Evolutionary conservation across 1,140 invertebrate genomes (phyloP).

Genomic region (Mercenaria mercenaria): DNA sequence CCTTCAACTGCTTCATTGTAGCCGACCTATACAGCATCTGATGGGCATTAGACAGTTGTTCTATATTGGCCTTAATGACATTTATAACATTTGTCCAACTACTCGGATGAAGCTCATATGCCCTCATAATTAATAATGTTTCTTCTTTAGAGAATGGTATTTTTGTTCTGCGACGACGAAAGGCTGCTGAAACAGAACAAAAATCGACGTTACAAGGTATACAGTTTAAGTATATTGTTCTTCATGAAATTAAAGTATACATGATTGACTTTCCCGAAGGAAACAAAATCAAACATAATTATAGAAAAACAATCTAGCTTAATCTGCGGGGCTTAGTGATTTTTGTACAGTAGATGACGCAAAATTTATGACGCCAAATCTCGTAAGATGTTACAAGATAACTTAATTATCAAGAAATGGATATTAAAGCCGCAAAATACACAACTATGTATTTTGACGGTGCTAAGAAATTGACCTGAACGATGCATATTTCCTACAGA

Average conservation of each 20-base stretch:
- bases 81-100: no score
- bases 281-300: neutral
- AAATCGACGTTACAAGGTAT: neutral
- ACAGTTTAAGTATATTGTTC: neutral
- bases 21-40: slow-evolving; percentile 16
- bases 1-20: neutral
- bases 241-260: neutral
- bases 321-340: no score
- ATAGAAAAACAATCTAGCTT: no score
- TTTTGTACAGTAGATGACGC: no score
- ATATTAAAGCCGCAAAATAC: no score
- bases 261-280: neutral
- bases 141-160: neutral
- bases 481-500: neutral
- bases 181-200: neutral
- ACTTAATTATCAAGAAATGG: no score
- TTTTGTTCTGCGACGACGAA: neutral
- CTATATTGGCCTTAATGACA: neutral
- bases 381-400: no score
- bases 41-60: neutral
- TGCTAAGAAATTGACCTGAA: no score
- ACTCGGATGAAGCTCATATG: neutral
- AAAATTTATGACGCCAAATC: no score
- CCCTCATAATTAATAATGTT: neutral
- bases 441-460: no score